Evolutionary conservation across 2,113 vertebrate genomes (phyloP), one percentile per base, ranked within the genome.

Genomic region (Synchiropus splendidus): DNA sequence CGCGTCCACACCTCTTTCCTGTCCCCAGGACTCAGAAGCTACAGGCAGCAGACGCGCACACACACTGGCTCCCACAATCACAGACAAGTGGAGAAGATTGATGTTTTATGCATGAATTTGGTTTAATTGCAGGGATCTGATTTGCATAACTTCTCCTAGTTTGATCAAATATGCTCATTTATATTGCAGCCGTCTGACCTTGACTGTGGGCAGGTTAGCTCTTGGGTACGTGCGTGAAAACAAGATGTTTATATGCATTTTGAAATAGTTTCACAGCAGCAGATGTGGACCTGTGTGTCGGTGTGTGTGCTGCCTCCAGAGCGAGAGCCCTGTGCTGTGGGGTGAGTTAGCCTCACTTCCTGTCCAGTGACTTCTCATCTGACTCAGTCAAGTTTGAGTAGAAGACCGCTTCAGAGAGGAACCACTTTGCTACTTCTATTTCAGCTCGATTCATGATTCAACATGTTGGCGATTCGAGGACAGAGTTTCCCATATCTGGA

Each of bases 41-140:
- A 36, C 48, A 74, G 21, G 40, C 36, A 39, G 18, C 47, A 55
- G 36, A 43, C 35, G 48, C 45, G 51, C 37, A 55, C 46, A 51
- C 13, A 42, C 32, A 42, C 17, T 36, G 40, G 33, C 14, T 16
- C 9, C 35, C 17, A 50, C 5, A 46, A 1, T 9, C 36, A 34
- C 13, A 49, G 41, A 54, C 17, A 18, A 56, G 51, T 43, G 43
- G 36, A 56, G 36, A 58, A 46, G 34, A 52, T 64, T 61, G 47
- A 77, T 77, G 67, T 67, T 76, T 81, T 73, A 76, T 81, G 63
- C 59, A 76, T 78, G 72, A 61, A 70, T 76, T 75, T 67, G 54
- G 54, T 68, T 69, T 75, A 77, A 80, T 78, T 78, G 70, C 58
- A 34, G 45, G 31, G 15, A 67, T 57, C 54, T 10, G 39, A 79